Conservation (phyloP, 2,113 vertebrate genomes). For the Willisornis vidua region DNA sequence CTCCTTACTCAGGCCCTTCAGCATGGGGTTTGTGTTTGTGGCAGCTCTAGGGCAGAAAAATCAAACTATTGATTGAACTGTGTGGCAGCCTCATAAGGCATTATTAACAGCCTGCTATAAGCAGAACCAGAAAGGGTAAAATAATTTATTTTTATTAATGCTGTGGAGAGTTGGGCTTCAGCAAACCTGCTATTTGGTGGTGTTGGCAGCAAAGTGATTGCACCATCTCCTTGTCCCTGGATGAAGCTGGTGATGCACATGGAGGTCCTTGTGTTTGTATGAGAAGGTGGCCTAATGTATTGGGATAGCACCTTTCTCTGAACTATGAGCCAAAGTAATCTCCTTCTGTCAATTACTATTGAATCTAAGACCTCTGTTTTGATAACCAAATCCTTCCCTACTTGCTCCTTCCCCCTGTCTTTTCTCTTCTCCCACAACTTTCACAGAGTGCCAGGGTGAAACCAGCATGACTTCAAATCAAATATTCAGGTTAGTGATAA, state of each 20-base stretch:
- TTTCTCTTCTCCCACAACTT: background rate
- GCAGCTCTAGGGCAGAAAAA: slow-evolving; percentile 65
- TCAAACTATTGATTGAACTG: slow-evolving; percentile 68
- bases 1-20: background rate
- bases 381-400: background rate
- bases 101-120: slow-evolving; percentile 29
- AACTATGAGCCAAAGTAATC: background rate
- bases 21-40: background rate
- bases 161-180: background rate
- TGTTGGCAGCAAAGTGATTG: background rate
- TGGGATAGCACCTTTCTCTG: background rate
- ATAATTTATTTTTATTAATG: slow-evolving; percentile 24
- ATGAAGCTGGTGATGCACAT: background rate
- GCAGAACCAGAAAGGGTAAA: slow-evolving; percentile 17
- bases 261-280: background rate
- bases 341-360: background rate
- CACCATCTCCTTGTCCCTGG: background rate
- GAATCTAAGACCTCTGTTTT: slow-evolving; percentile 37
- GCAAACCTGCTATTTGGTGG: background rate
- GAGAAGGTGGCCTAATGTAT: background rate
- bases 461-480: background rate
- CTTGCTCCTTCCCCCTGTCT: background rate
- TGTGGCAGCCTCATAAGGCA: slow-evolving; percentile 14
- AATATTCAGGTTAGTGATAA: background rate
- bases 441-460: background rate